Base-by-base conservation (phyloP, 2,888 invertebrate genomes). In the Beris morrisii region DNA sequence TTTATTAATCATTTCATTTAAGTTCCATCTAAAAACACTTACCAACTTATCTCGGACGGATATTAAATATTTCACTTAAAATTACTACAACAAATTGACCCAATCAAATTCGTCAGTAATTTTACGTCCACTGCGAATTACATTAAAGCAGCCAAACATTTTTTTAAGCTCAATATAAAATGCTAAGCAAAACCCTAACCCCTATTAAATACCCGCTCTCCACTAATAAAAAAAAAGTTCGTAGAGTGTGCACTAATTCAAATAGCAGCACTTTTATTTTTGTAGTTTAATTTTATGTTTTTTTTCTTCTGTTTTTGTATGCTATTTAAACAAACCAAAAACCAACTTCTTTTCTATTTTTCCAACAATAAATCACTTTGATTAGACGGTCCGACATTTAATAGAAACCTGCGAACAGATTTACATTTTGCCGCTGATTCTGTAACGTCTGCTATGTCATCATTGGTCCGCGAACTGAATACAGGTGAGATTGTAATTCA, bases 361-460 rank as follows among this genome's bases (percentile, higher is more conserved):
- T 58, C 13, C 30, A 22, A 38, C 9, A 38, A 38, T 7, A 38
- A 38, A 38, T 9, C 28, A 38, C 28, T 58, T n/a, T 58, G 45
- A 65, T 22, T 64, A 70, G 68, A 71, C 67, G 71, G 69, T 58
- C 43, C 59, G 72, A 66, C 56, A 59, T 28, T 44, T 32, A 66
- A 69, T 58, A 61, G 66, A 65, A 89, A 86, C 72, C 85, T 92
- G 61, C 84, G 92, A 74, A 92, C 93, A 77, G 95, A 96, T 81
- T 86, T 98, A 65, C 85, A 97, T 72, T 92, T 93, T 76, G 97
- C 97, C 55, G 97, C 97, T 53, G 97, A 97, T 82, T 96, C 95
- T 32, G 97, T 98, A 73, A 97, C 97, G 69, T 94, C 94, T 82
- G 97, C 97, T 69, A 97, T 98, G 96, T 95, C 96, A 44, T 94